Conservation (phyloP, 2,888 invertebrate genomes). For the Flexamia atlantica region DNA sequence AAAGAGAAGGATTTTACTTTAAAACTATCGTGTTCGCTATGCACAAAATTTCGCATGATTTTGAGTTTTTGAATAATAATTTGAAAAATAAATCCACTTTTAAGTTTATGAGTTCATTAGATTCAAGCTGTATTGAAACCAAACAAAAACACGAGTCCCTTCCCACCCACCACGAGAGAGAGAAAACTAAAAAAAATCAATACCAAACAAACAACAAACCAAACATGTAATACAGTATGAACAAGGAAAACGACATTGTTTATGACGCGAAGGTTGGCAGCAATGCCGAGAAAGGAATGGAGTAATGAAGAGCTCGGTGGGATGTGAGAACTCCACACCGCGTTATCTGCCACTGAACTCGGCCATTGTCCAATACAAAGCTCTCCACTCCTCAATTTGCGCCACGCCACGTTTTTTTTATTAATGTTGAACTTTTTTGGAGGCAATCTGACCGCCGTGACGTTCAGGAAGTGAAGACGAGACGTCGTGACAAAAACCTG, state of each 20-base stretch:
- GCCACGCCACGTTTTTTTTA: slow-evolving; percentile 57
- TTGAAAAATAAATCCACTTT: too few relatives aligned
- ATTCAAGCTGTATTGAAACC: too few relatives aligned
- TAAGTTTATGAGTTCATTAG: too few relatives aligned
- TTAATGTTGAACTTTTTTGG: slow-evolving; percentile 56
- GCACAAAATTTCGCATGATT: too few relatives aligned
- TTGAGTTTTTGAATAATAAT: too few relatives aligned
- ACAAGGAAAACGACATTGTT: not conserved
- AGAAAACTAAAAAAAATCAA: too few relatives aligned
- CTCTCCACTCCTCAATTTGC: slow-evolving; percentile 44
- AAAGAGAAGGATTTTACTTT: too few relatives aligned
- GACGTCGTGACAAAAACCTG: slow-evolving; percentile 28
- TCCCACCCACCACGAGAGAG: too few relatives aligned
- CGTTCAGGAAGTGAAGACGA: slow-evolving; percentile 51
- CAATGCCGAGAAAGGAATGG: slow-evolving; percentile 33
- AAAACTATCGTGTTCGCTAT: too few relatives aligned
- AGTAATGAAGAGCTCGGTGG: slow-evolving; percentile 34
- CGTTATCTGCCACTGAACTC: slow-evolving; percentile 55
- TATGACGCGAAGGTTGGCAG: slow-evolving; percentile 28
- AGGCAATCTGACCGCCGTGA: slow-evolving; percentile 47
- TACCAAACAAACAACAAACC: too few relatives aligned
- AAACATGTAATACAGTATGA: not conserved
- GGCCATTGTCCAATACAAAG: slow-evolving; percentile 56
- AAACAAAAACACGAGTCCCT: too few relatives aligned
- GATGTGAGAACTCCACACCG: slow-evolving; percentile 57